Percentiles rank a stretch among this genome's conserved stretches.
Conservation (phyloP, 1,140 invertebrate genomes). For the Heliconius congener region DNA sequence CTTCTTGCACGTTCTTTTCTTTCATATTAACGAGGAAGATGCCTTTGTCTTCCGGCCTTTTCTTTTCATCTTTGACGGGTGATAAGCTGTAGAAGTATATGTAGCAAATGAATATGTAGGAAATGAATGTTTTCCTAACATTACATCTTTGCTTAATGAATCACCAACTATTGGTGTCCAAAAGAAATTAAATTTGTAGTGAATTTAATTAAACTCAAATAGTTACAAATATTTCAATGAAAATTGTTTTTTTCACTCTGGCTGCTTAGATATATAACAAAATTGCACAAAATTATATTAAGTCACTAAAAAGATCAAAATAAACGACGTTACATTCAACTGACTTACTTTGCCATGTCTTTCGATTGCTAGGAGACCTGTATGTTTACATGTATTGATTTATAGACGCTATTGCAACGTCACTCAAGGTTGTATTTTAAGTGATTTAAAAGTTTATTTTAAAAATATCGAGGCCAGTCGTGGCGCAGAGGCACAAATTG, state of each 20-base stretch:
- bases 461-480: background rate
- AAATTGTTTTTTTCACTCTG: background rate
- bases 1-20: slow-evolving; percentile 60
- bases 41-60: slow-evolving; percentile 56
- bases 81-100: slow-evolving; percentile 53
- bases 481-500: too few species aligned
- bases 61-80: slow-evolving; percentile 70
- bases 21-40: slow-evolving; percentile 71
- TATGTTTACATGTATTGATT: slow-evolving; percentile 44
- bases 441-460: background rate
- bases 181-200: background rate
- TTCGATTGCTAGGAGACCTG: slow-evolving; percentile 53
- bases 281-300: background rate
- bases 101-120: background rate
- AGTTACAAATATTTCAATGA: background rate
- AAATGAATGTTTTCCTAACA: background rate
- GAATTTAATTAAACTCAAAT: too few species aligned
- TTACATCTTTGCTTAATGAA: background rate
- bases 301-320: background rate
- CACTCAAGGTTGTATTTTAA: slow-evolving; percentile 33
- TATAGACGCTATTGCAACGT: slow-evolving; percentile 28
- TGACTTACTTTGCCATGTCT: slow-evolving; percentile 37
- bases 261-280: background rate
- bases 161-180: background rate
- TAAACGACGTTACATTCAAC: background rate